Evolutionary conservation across 2,888 invertebrate genomes (phyloP), one percentile per base, ranked within the genome.

Genomic region (Congeria kusceri): DNA sequence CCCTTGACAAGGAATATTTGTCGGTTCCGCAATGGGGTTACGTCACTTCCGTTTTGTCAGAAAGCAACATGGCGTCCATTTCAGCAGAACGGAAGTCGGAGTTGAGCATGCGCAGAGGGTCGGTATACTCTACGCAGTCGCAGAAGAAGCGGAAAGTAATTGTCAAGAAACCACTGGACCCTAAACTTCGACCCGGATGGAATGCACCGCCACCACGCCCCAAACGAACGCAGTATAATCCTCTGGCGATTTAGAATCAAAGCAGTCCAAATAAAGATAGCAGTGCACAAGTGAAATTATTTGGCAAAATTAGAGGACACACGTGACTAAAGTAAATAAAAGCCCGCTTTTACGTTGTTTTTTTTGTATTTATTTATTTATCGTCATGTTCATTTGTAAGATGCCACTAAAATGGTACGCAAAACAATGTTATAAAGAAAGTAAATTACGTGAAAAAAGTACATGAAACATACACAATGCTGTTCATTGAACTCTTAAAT

Each of bases 181-280:
- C 78, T 0, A 75, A 49, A 23, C 49, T 65, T 20, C 57, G 82
- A 27, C 82, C 82, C 3, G 68, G 71, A 3, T 82, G 82, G 82
- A 82, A 82, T 62, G 82, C 72, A 0, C 74, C 77, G 3, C 20
- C 75, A 32, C 77, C 75, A 29, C 71, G 64, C 32, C 59, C 59
- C 11, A 78, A 64, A 29, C 29, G 57, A 15, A 47, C 64, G 15
- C 49, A 28, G 27, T 82, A 78, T 59, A 75, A 64, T 20, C 71
- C 78, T 11, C 69, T 62, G 15, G n/a, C 18, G 3, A 44, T 56
- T 3, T 70, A 62, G 20, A 29, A 70, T 39, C 56, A 29, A 32
- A 23, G 32, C 4, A 25, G 47, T 7, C 15, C 29, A 1, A 53
- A 65, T 4, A 29, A 53, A 47, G n/a, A n/a, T 18, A 44, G n/a